These are phyloP conservation scores for Eudemis profundana DNA, from an alignment of 2,888 invertebrate genomes.

Conservation along the genomic window DNA sequence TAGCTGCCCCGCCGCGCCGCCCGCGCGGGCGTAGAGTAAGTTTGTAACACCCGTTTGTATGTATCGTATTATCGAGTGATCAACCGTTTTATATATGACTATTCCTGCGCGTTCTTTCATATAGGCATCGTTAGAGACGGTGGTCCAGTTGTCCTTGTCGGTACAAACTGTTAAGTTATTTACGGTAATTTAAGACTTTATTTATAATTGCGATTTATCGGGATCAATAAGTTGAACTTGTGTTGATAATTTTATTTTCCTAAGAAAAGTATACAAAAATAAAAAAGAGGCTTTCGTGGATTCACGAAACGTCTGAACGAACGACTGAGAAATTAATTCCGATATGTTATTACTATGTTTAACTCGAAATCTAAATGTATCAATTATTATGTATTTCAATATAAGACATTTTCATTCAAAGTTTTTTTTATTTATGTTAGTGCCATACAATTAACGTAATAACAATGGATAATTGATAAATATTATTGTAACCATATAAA, in stretches of 20 bases:
- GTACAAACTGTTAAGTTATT: slow-evolving; percentile 82
- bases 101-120: slow-evolving; percentile 80
- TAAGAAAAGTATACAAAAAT: slow-evolving; percentile 64
- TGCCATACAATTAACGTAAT: slow-evolving; percentile 85
- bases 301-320: slow-evolving; percentile 75
- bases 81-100: slow-evolving; percentile 76
- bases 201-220: slow-evolving; percentile 78
- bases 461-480: slow-evolving; percentile 83
- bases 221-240: slow-evolving; percentile 81
- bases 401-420: slow-evolving; percentile 71
- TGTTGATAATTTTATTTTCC: slow-evolving; percentile 78
- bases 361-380: slow-evolving; percentile 59
- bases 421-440: slow-evolving; percentile 79
- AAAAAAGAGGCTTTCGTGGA: slow-evolving; percentile 75
- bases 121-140: slow-evolving; percentile 61
- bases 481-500: slow-evolving; percentile 84
- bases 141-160: slow-evolving; percentile 79
- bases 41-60: slow-evolving; percentile 48
- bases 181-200: slow-evolving; percentile 71
- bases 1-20: slow-evolving; percentile 18
- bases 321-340: slow-evolving; percentile 85
- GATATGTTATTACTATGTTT: slow-evolving; percentile 69
- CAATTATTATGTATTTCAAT: slow-evolving; percentile 57
- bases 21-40: slow-evolving; percentile 29
- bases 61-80: slow-evolving; percentile 69